Conservation (phyloP, 1,140 invertebrate genomes). For the Drosophila hydei region DNA sequence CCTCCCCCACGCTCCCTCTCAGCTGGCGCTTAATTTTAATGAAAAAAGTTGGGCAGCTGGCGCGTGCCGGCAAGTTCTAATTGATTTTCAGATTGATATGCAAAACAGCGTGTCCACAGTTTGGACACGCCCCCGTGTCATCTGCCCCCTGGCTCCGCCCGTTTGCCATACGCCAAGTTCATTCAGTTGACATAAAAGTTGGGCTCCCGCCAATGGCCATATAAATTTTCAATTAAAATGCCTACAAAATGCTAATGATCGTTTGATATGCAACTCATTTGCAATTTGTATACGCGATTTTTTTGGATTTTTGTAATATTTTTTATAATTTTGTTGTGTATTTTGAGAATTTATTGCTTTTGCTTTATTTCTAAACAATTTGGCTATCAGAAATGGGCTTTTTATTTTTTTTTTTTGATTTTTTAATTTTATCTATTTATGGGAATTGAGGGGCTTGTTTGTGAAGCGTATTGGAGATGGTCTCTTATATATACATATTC, state of each 20-base stretch:
- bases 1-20: not conserved
- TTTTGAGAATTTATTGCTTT: slow-evolving; percentile 13
- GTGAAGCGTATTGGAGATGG: too few relatives aligned
- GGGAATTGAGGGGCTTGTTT: too few relatives aligned
- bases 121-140: not conserved
- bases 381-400: not conserved
- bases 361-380: not conserved
- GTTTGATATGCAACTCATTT: slow-evolving; percentile 43
- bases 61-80: slow-evolving; percentile 51
- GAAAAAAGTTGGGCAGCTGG: slow-evolving; percentile 53
- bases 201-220: slow-evolving; percentile 14
- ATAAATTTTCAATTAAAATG: slow-evolving; percentile 56
- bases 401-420: not conserved
- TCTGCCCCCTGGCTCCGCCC: not conserved
- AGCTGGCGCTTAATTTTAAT: slow-evolving; percentile 48
- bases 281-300: slow-evolving; percentile 26
- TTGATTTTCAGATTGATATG: slow-evolving; percentile 61
- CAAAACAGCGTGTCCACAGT: slow-evolving; percentile 45
- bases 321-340: not conserved
- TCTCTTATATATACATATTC: too few relatives aligned
- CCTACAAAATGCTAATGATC: slow-evolving; percentile 42
- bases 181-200: slow-evolving; percentile 39
- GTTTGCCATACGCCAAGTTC: not conserved
- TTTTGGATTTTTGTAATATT: slow-evolving; percentile 2
- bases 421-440: not conserved